Percentiles rank a stretch among this genome's conserved stretches.
Evolutionary conservation across 2,797 vertebrate species (phyloP).

Genomic region (Hyperoplus immaculatus): DNA sequence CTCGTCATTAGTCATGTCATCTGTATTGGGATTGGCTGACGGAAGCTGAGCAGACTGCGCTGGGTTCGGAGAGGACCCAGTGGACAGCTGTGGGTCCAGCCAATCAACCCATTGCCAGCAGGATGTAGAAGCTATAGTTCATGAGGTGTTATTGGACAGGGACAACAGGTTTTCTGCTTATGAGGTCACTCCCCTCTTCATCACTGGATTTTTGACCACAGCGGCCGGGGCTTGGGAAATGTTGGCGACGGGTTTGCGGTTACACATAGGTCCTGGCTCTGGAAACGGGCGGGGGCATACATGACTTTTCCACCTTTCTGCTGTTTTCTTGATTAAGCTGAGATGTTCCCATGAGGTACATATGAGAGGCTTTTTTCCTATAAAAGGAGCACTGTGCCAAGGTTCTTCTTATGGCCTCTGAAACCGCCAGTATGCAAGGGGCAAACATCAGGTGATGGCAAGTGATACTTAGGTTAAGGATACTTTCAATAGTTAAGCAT

Average conservation of each 20-base stretch:
- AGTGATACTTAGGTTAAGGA: neutral
- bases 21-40: constrained; percentile 25
- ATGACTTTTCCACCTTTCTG: constrained; percentile 60
- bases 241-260: constrained; percentile 45
- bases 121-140: constrained; percentile 68
- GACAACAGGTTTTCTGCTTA: constrained; percentile 67
- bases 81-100: constrained; percentile 57
- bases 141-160: constrained; percentile 82
- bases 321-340: constrained; percentile 48
- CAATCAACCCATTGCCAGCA: constrained; percentile 47
- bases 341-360: constrained; percentile 34
- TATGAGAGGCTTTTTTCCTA: constrained; percentile 13
- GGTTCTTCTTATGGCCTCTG: neutral
- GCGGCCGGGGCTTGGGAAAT: constrained; percentile 24
- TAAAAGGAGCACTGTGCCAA: constrained; percentile 14
- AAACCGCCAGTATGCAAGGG: constrained; percentile 3
- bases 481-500: neutral
- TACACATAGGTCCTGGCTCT: constrained; percentile 47
- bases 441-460: neutral
- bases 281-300: constrained; percentile 17
- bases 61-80: constrained; percentile 38
- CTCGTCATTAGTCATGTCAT: constrained; percentile 48
- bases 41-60: constrained; percentile 58
- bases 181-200: constrained; percentile 63
- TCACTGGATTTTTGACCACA: constrained; percentile 28